phyloP scores from a whole-genome alignment of 1,140 invertebrate species.

The Streblospio benedicti region DNA sequence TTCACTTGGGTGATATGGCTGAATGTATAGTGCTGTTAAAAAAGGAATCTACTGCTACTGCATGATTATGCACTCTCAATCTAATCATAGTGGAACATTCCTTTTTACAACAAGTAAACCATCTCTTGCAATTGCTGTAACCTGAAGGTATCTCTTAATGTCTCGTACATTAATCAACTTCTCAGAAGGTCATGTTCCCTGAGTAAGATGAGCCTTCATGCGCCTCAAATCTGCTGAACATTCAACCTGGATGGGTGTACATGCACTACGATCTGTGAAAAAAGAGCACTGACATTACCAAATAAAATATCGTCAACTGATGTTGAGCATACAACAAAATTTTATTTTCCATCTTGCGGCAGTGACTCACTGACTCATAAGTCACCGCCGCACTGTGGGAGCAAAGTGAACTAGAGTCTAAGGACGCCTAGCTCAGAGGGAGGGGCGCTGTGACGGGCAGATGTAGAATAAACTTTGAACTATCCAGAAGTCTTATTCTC shows the following conservation, averaged over 20 bases:
- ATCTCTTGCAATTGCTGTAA: background rate
- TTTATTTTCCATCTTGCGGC: too few species aligned
- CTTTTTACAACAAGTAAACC: background rate
- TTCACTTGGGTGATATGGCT: background rate
- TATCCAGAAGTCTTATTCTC: too few species aligned
- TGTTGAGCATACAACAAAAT: background rate
- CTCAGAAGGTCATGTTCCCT: background rate
- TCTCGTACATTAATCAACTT: background rate
- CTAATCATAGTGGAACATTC: background rate
- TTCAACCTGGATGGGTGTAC: background rate
- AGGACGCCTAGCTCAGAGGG: too few species aligned
- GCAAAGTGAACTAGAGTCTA: too few species aligned
- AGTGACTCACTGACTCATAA: too few species aligned
- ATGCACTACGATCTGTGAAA: background rate
- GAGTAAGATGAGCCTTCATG: background rate
- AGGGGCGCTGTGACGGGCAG: too few species aligned
- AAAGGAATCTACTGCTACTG: too few species aligned
- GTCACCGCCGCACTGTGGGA: too few species aligned
- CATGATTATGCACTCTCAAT: background rate
- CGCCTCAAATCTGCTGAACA: background rate
- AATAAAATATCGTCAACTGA: background rate
- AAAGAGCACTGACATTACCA: background rate
- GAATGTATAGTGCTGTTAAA: background rate
- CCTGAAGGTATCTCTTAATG: background rate
- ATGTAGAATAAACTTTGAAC: too few species aligned